Base-by-base conservation (phyloP, 2,113 vertebrate species). In the Semnornis frantzii region DNA sequence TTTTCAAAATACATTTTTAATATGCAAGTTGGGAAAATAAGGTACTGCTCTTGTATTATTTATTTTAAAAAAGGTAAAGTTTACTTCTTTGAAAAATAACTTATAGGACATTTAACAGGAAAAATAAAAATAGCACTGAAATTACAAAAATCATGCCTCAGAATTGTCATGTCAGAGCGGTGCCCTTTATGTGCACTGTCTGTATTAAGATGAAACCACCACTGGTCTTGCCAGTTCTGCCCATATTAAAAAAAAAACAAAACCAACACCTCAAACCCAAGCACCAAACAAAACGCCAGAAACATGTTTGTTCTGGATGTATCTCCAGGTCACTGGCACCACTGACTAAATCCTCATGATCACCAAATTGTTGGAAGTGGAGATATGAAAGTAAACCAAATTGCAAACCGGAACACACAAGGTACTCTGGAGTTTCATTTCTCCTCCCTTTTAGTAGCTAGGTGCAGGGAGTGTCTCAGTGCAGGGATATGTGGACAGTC, bases 1-100 rank as follows among this genome's bases (percentile, higher is more conserved):
- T 73, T 95, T 89, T 86, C 58, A 84, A 84, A 91, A 79, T 68
- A 58, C 6, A 79, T 79, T 87, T 84, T 55, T 37, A 73, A 46
- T 24, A 12, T 66, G 37, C 24, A 75, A 76, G 24, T 34, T 74
- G 33, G 57, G 42, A 16, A 80, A 87, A 46, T 70, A 4, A 79
- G 52, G 80, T 77, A 48, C 27, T 85, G 50, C 10, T 48, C 7
- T 39, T 78, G 28, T 68, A 13, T 14, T 82, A 42, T 34, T 74
- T 66, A 57, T 65, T 39, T 4, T 78, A 82, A 25, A 89, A 82
- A 85, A 25, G 6, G 44, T 50, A 6, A 86, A 77, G 44, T 55
- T 27, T 50, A 70, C 46, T 76, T 82, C 70, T 24, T 50, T 6
- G 28, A 57, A 57, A 50, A 33, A 50, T 27, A 21, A 23, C 75